phyloP scores from a whole-genome alignment of 2,113 vertebrate genomes.

The Salvelinus alpinus region DNA sequence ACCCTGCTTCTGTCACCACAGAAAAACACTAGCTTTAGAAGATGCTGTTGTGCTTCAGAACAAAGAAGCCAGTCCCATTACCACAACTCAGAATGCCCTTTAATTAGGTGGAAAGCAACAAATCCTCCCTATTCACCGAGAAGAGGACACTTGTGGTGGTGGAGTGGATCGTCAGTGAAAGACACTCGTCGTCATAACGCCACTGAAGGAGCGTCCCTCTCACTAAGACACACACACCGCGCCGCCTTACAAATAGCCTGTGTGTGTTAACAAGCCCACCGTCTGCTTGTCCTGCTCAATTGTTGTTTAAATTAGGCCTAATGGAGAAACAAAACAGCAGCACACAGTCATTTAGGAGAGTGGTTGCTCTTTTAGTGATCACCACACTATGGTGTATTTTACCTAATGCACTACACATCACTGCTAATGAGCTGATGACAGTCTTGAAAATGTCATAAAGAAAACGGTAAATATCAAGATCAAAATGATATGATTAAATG shows the following conservation, averaged over 20 bases:
- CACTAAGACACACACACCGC: slow-evolving; percentile 50
- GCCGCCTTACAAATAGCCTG: slow-evolving; percentile 60
- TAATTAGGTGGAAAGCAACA: slow-evolving; percentile 71
- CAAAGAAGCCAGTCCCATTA: slow-evolving; percentile 52
- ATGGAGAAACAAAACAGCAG: slow-evolving; percentile 66
- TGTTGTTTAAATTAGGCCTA: slow-evolving; percentile 69
- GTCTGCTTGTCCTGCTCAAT: slow-evolving; percentile 64
- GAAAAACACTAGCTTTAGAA: slow-evolving; percentile 51
- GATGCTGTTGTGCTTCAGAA: slow-evolving; percentile 59
- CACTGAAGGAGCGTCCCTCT: slow-evolving; percentile 54
- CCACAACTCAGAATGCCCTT: slow-evolving; percentile 57
- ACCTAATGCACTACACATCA: slow-evolving; percentile 6
- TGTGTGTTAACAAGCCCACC: slow-evolving; percentile 71
- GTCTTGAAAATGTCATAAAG: not conserved
- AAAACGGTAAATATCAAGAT: not conserved
- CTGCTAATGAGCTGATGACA: not conserved
- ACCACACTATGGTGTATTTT: slow-evolving; percentile 26
- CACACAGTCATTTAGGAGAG: slow-evolving; percentile 40
- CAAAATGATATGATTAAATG: not conserved
- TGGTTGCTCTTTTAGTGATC: slow-evolving; percentile 58
- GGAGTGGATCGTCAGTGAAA: slow-evolving; percentile 43
- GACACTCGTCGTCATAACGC: slow-evolving; percentile 57
- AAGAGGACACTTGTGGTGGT: slow-evolving; percentile 61
- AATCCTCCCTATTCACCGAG: slow-evolving; percentile 64
- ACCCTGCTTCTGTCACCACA: slow-evolving; percentile 24